These are phyloP conservation scores for Megaptera novaeangliae DNA, from an alignment of 2,113 vertebrate genomes.

Conservation along the genomic window DNA sequence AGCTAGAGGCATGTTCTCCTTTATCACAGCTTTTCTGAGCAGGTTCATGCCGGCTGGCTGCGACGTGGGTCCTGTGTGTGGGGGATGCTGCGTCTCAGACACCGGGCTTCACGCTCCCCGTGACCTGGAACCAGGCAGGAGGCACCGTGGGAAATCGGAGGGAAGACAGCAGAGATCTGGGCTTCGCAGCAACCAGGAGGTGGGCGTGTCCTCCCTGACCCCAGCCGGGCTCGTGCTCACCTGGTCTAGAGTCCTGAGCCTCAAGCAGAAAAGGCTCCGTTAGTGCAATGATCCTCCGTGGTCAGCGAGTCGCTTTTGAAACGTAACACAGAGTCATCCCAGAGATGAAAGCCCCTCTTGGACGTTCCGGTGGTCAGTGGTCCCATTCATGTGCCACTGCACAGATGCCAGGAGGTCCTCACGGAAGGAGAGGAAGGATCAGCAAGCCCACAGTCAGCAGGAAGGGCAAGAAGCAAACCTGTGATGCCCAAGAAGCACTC, in stretches of 20 bases:
- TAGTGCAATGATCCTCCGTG: accelerated
- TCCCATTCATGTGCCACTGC: background rate
- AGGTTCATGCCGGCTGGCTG: background rate
- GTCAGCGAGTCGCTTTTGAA: background rate
- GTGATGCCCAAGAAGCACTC: background rate
- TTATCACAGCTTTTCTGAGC: background rate
- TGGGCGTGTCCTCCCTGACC: background rate
- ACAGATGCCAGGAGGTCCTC: too few relatives aligned
- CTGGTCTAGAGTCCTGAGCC: too few relatives aligned
- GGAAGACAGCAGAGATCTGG: background rate
- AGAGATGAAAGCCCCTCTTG: accelerated
- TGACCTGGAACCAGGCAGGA: background rate
- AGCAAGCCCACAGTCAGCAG: too few relatives aligned
- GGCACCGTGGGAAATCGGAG: accelerated
- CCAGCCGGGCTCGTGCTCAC: too few relatives aligned
- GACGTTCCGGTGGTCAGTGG: accelerated
- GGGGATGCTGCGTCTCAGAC: accelerated
- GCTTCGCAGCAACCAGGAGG: background rate
- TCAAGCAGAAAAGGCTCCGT: background rate
- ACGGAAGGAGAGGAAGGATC: background rate
- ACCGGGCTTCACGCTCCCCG: too few relatives aligned
- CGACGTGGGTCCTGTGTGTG: background rate
- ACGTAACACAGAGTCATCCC: background rate
- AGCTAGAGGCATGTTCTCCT: background rate
- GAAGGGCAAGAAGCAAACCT: background rate